Base-by-base conservation (phyloP, 2,888 invertebrate genomes). In the Rhyacophila evoluta region DNA sequence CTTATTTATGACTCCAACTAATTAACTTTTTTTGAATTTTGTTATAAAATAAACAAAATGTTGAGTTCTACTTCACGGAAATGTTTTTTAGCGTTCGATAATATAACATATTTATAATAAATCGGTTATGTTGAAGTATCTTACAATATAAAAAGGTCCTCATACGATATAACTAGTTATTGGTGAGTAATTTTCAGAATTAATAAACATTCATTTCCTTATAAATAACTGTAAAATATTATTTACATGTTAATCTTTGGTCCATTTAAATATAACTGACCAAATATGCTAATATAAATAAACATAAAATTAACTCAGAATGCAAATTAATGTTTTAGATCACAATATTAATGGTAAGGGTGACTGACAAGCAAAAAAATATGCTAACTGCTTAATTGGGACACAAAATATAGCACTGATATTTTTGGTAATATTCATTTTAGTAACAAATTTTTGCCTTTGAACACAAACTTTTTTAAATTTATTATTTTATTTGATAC, bases 391-490 rank as follows among this genome's bases (percentile, higher is more conserved):
- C n/a, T n/a, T n/a, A n/a, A n/a, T n/a, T n/a, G n/a, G n/a, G n/a
- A n/a, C n/a, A n/a, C n/a, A n/a, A n/a, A n/a, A n/a, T n/a, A n/a
- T n/a, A n/a, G n/a, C n/a, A n/a, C n/a, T n/a, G n/a, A 55, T 55
- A 19, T 55, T 19, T 55, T 25, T 55, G 55, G 55, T 55, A 55
- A 55, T 55, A 19, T 55, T 55, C 19, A 25, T 33, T 6, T 2
- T n/a, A 55, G 10, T 19, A 25, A 25, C 10, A 55, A 55, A 6
- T 8, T 19, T 55, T 55, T 19, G 2, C 55, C 55, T 55, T 15
- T 55, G 55, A 55, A 55, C 55, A 55, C 55, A 55, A 8, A 55
- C 55, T 19, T 55, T 55, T 19, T 55, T 55, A 55, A 2, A 55
- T 8, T 25, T 19, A 55, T 10, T 10, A 41, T 55, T 55, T 4